Conservation (phyloP, 2,113 vertebrate species). For the Peromyscus polionotus region DNA sequence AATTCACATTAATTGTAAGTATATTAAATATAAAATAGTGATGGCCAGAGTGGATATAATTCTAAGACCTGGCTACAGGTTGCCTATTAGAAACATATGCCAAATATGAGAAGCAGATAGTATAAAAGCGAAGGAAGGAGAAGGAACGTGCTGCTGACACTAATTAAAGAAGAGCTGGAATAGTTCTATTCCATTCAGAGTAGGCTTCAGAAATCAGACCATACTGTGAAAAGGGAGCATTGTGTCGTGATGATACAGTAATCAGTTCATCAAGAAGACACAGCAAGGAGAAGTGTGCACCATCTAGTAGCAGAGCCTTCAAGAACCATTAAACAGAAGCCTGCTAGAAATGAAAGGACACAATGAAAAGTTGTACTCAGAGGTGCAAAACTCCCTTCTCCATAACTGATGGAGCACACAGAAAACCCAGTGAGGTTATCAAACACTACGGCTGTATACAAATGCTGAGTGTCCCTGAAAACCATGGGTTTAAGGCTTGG, state of each 20-base stretch:
- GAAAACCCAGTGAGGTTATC: neutral
- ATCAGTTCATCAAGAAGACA: neutral
- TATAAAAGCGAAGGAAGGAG: neutral
- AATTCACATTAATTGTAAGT: neutral
- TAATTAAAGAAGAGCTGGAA: neutral
- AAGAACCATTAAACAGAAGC: neutral
- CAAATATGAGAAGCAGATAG: neutral
- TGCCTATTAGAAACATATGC: neutral
- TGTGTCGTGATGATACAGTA: neutral
- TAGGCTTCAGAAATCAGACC: neutral
- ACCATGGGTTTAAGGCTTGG: neutral
- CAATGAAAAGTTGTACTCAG: too few species aligned
- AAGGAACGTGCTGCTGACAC: neutral
- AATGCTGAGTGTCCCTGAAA: neutral
- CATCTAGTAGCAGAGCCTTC: neutral
- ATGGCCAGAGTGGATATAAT: neutral
- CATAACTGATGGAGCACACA: neutral
- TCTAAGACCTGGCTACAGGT: neutral
- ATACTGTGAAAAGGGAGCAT: neutral
- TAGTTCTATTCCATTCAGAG: neutral
- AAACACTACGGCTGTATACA: neutral
- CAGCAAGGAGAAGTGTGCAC: neutral
- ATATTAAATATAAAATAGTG: neutral
- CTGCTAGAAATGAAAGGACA: neutral
- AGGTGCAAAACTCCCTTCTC: neutral